Base-by-base conservation (phyloP, 2,888 invertebrate genomes). In the Nephrotoma flavescens region DNA sequence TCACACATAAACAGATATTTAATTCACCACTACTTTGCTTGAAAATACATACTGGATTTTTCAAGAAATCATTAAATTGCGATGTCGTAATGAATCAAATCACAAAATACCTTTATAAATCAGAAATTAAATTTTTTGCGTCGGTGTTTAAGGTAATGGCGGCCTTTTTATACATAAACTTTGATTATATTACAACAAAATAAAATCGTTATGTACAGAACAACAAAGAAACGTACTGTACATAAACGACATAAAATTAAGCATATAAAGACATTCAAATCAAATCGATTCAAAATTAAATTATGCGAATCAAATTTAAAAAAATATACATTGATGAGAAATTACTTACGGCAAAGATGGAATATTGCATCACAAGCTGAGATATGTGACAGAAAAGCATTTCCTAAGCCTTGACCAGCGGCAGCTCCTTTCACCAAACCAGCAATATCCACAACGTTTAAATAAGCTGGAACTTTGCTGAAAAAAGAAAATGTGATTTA, bases 301-400 rank as follows among this genome's bases (percentile, higher is more conserved):
- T 71, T 71, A 71, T 71, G 71, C 71, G 71, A 71, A 71, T 31
- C 71, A 71, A 71, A 71, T 71, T 9, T 71, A 15, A 52, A 52
- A 31, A 52, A 52, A 52, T 15, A 52, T 6, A 52, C 19, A 4
- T 15, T 52, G 52, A 6, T 71, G 31, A 11, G 9, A 11, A 71
- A 31, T 71, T 87, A 95, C 97, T 95, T 93, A 98, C 99, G 95
- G 90, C 97, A 97, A 88, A 99, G 94, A 92, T 99, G 98, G 91
- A 99, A 99, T 89, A 99, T 96, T 71, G 98, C 98, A 92, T 99
- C 99, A 91, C 99, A 99, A 15, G 99, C 99, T 91, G 96, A 97
- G 90, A 99, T 99, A 92, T 99, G 98, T 5, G 99, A 98, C 85
- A 99, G 94, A 92, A 99, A 99, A 88, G 98, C 98, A 92, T 99